Percentiles rank a stretch among this genome's conserved stretches.
Conservation (phyloP, 2,797 vertebrate species). For the Phataginus tetradactyla region DNA sequence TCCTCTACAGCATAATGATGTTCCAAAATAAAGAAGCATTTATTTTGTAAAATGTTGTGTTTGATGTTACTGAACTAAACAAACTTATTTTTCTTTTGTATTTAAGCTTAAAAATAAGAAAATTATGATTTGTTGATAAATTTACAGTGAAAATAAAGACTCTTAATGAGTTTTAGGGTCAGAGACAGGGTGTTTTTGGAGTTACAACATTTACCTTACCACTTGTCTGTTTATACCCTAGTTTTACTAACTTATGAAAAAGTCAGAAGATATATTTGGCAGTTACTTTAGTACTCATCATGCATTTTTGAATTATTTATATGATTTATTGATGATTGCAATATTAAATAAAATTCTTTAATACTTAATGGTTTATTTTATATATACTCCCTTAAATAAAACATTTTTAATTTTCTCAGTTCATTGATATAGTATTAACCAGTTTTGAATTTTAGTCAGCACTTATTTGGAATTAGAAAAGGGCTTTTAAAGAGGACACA, state of each 20-base stretch:
- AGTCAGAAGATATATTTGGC: conserved; percentile 52
- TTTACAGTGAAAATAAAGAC: conserved; percentile 63
- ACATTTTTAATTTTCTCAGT: conserved; percentile 20
- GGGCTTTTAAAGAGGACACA: background rate
- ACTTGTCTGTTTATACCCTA: conserved; percentile 68
- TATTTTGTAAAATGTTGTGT: background rate
- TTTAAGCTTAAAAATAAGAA: conserved; percentile 49
- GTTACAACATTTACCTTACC: conserved; percentile 72
- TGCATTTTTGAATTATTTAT: conserved; percentile 51
- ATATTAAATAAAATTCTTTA: background rate
- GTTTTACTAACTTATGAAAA: conserved; percentile 69
- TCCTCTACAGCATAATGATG: conserved; percentile 27
- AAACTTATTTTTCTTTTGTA: conserved; percentile 42
- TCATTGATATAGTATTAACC: background rate
- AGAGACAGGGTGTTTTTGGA: conserved; percentile 70
- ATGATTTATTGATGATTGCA: conserved; percentile 46
- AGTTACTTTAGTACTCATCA: conserved; percentile 57
- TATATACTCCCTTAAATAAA: conserved; percentile 19
- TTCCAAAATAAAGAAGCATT: conserved; percentile 20
- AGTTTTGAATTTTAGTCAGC: conserved; percentile 34
- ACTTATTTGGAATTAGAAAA: conserved; percentile 34
- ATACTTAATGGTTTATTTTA: conserved; percentile 22
- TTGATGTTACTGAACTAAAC: conserved; percentile 46
- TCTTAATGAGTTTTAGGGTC: conserved; percentile 63
- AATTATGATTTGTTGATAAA: conserved; percentile 30